Evolutionary conservation across 2,888 invertebrate species (phyloP), one percentile per base, ranked within the genome.

Genomic region (Ophraella communa): DNA sequence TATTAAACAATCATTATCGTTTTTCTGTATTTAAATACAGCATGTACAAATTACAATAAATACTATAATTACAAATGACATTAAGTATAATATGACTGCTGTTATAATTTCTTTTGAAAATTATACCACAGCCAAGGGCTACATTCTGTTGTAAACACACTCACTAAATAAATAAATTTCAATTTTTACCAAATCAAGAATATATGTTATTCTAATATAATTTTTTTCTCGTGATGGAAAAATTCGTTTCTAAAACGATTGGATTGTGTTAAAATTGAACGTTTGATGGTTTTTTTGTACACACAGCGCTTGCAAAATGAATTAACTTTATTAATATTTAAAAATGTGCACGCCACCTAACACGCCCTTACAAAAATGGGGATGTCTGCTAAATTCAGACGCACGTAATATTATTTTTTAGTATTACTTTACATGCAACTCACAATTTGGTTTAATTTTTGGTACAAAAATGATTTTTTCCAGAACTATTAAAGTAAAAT

Each of bases 401-500:
- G n/a, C 45, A 45, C 45, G 45, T 21, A 11, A 45, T 45, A 21
- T 45, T 45, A 45, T 45, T n/a, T n/a, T n/a, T 10, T 45, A 45
- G 45, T 45, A n/a, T 45, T 14, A 45, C 8, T 21, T 21, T 1
- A 20, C 45, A 45, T 21, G 45, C 45, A 5, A 45, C 3, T 20
- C 45, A 14, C 3, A 21, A 21, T 21, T 45, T 21, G 0, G 18
- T 44, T 44, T 20, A 39, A 14, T 14, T 35, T 35, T 14, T 24
- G 24, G 4, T n/a, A 35, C 3, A 35, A 35, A 35, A 35, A 35
- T 35, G 2, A 35, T 14, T 14, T 35, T 2, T n/a, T n/a, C n/a
- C n/a, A n/a, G n/a, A n/a, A n/a, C n/a, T n/a, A n/a, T n/a, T n/a
- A n/a, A n/a, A n/a, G n/a, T n/a, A n/a, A n/a, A n/a, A n/a, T n/a